Percentiles rank a stretch among this genome's conserved stretches.
Conservation (phyloP, 1,140 invertebrate species). For the Meloidogyne floridensis region DNA sequence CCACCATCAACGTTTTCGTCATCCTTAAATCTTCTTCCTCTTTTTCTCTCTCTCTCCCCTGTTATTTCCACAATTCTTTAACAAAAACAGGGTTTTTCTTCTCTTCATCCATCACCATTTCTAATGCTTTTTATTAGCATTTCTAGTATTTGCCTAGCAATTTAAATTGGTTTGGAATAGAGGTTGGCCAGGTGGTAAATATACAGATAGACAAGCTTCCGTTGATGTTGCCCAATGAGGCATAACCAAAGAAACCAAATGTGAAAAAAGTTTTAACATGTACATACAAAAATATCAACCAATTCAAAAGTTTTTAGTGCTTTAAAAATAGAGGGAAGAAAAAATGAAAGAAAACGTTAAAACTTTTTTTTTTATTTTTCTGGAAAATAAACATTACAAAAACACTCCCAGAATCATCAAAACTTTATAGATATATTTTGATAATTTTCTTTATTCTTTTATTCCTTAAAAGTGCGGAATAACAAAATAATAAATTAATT, state of each 20-base stretch:
- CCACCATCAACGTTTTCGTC: too few species aligned
- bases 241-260: not conserved
- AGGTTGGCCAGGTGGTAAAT: conserved; percentile 23
- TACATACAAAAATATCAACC: not conserved
- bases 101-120: not conserved
- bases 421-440: too few species aligned
- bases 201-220: not conserved
- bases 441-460: not conserved
- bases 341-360: too few species aligned
- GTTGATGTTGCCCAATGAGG: not conserved
- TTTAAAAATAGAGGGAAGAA: too few species aligned
- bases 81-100: not conserved
- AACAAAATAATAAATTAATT: not conserved
- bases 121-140: not conserved
- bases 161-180: conserved; percentile 31
- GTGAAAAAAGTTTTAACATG: conserved; percentile 11
- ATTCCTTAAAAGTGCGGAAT: not conserved
- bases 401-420: too few species aligned
- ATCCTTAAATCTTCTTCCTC: too few species aligned
- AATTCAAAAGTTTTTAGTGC: not conserved
- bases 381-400: too few species aligned
- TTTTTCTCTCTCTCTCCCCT: too few species aligned
- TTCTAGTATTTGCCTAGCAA: conserved; percentile 30
- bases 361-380: too few species aligned
- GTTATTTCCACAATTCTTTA: too few species aligned